A percentile compares a stretch with the other conserved stretches of the same genome.
These are phyloP conservation scores for Fragum sueziense DNA, from an alignment of 2,888 invertebrate genomes.

Conservation along the genomic window DNA sequence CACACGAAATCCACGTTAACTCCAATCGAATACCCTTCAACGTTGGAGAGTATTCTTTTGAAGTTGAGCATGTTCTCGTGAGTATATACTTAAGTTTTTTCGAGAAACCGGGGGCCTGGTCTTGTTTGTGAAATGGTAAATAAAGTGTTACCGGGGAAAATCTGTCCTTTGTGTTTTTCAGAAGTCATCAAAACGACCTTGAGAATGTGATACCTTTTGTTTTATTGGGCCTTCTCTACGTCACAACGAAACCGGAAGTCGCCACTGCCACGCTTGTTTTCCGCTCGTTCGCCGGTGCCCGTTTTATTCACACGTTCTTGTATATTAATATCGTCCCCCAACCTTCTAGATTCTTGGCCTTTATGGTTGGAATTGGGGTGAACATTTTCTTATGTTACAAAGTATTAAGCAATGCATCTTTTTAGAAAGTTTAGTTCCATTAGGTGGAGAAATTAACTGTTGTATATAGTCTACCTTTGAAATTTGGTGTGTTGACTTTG, in stretches of 20 bases:
- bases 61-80: too few relatives aligned
- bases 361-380: conserved; percentile 82
- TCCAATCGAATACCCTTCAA: too few relatives aligned
- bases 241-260: conserved; percentile 85
- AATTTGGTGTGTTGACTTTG: too few relatives aligned
- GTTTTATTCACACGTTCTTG: conserved; percentile 87
- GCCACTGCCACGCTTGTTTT: conserved; percentile 85
- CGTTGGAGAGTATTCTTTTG: too few relatives aligned
- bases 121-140: too few relatives aligned
- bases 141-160: too few relatives aligned
- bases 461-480: too few relatives aligned
- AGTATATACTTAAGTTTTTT: too few relatives aligned
- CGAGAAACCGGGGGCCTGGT: too few relatives aligned
- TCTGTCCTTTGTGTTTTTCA: too few relatives aligned
- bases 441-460: too few relatives aligned
- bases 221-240: conserved; percentile 85
- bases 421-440: neutral
- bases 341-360: conserved; percentile 84
- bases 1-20: too few relatives aligned
- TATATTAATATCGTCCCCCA: conserved; percentile 87
- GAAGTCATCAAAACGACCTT: conserved; percentile 88
- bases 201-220: conserved; percentile 89
- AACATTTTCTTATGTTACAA: conserved; percentile 84
- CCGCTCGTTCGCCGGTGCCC: conserved; percentile 85
- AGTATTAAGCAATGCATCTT: neutral